Base-by-base conservation (phyloP, 2,888 invertebrate genomes). In the Drosophila macrospina region DNA sequence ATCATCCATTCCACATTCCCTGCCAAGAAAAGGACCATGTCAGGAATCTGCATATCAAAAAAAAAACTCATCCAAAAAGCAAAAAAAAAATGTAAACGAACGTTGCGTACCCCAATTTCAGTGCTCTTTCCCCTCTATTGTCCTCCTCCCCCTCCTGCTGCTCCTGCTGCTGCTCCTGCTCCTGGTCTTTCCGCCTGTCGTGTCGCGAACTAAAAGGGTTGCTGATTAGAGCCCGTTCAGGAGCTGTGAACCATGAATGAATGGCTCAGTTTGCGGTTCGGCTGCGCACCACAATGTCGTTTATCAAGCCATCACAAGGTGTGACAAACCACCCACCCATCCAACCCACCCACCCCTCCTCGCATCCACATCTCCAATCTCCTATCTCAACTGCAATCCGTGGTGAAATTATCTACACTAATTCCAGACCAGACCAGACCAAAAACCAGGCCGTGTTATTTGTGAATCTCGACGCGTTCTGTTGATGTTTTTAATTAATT, bases 21-120 rank as follows among this genome's bases (percentile, higher is more conserved):
- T 62, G 52, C 32, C 36, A 44, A 32, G 44, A 56, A 28, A 60
- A 72, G 74, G 77, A 77, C 78, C 60, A 63, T 73, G 63, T 69
- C 69, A 66, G 48, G 52, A 88, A 90, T 90, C 90, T 90, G 88
- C 90, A 89, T 90, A 89, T 90, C 85, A 89, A 89, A 89, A 88
- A 89, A 89, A 89, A 88, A 89, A 80, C 69, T 39, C 36, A 30
- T 42, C 30, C 52, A 50, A 50, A 52, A 42, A 50, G 32, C 45
- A 61, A 48, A 30, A 15, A 30, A 30, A 30, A 30, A 32, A 32
- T 30, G 28, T 28, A 16, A 45, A 6, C 45, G 28, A 28, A 45
- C 65, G 59, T 61, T 45, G 64, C 47, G 48, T 76, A 67, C 63
- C 82, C 85, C 80, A 69, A 76, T 76, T 81, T 69, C 16, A 20